phyloP scores from a whole-genome alignment of 2,113 vertebrate species.

The Gambusia holbrooki region DNA sequence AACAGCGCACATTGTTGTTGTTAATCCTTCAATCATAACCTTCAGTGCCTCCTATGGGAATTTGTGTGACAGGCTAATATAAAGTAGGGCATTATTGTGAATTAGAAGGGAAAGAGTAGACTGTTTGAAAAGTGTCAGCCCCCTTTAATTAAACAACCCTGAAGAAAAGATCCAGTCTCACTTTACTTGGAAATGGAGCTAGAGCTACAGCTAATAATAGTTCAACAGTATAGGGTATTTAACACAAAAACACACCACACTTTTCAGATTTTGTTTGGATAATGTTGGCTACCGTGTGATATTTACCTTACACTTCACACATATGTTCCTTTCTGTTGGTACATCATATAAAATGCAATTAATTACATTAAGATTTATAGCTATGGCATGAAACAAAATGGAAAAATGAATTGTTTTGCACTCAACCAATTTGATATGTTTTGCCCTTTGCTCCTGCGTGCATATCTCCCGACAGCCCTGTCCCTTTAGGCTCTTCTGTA shows the following conservation, averaged over 20 bases:
- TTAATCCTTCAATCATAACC: background rate
- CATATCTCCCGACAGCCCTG: constrained; percentile 4
- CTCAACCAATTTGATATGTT: background rate
- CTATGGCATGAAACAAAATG: background rate
- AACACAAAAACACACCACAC: no score
- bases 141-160: no score
- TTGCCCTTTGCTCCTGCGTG: background rate
- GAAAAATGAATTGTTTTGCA: background rate
- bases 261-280: no score
- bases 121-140: no score
- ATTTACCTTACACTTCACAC: no score
- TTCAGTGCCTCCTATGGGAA: background rate
- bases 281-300: no score
- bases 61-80: background rate
- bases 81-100: background rate
- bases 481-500: constrained; percentile 37
- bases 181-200: no score
- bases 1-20: no score
- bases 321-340: no score
- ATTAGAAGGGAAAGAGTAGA: background rate
- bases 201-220: no score
- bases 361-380: background rate
- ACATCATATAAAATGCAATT: no score
- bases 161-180: background rate
- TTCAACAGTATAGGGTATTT: no score